phyloP scores from a whole-genome alignment of 2,113 vertebrate genomes.

The Nothobranchius kuhntae region DNA sequence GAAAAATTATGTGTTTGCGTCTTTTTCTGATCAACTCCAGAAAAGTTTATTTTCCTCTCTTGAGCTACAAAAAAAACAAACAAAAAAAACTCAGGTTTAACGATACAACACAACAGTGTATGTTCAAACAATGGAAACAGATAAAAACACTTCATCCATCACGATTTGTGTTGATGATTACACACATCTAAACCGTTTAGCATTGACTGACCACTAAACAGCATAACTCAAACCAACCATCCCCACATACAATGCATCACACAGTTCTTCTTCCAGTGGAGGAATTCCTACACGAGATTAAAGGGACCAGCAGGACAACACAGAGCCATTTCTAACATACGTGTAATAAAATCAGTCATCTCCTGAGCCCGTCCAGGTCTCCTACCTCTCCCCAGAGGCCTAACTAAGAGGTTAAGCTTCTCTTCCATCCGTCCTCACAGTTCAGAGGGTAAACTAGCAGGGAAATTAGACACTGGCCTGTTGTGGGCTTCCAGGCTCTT shows the following conservation, averaged over 20 bases:
- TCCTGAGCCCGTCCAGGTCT: constrained; percentile 43
- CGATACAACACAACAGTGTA: too few species aligned
- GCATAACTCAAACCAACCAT: neutral
- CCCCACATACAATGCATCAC: neutral
- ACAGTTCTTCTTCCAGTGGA: constrained; percentile 9
- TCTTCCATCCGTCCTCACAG: constrained; percentile 66
- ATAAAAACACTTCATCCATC: too few species aligned
- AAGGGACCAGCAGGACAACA: constrained; percentile 34
- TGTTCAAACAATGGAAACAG: too few species aligned
- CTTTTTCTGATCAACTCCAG: too few species aligned
- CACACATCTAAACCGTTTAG: neutral
- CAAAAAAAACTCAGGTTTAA: too few species aligned
- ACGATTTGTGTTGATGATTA: too few species aligned
- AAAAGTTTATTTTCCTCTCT: too few species aligned
- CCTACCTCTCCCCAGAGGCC: constrained; percentile 54
- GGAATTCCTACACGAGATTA: constrained; percentile 40
- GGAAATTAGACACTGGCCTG: constrained; percentile 66
- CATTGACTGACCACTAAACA: neutral
- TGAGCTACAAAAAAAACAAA: too few species aligned
- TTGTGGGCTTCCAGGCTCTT: constrained; percentile 44
- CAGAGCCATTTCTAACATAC: constrained; percentile 36
- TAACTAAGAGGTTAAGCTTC: constrained; percentile 51
- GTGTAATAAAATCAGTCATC: constrained; percentile 55
- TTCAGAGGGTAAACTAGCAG: constrained; percentile 70
- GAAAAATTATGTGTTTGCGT: too few species aligned